Percentiles rank a stretch among this genome's conserved stretches.
These are phyloP conservation scores for Mayetiola destructor DNA, from an alignment of 2,888 invertebrate genomes.

Conservation along the genomic window DNA sequence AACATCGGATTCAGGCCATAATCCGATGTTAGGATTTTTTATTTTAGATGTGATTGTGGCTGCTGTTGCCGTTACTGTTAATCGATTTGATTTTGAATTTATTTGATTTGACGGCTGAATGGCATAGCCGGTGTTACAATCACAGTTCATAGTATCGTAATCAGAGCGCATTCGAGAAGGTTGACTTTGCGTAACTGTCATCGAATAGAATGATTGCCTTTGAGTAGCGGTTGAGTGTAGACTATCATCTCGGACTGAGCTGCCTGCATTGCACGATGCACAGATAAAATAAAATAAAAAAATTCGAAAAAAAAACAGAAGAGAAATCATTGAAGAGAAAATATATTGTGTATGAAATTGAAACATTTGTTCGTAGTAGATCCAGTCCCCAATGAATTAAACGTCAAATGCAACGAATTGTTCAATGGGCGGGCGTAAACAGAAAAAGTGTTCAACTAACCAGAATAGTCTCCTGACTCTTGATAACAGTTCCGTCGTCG, in stretches of 20 bases:
- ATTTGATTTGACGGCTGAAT: too few relatives aligned
- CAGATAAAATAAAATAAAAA: background rate
- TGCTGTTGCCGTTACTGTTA: background rate
- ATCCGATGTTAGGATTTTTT: too few relatives aligned
- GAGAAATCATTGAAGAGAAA: background rate
- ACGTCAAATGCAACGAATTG: background rate
- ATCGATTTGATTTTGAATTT: background rate
- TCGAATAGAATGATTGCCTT: constrained; percentile 15
- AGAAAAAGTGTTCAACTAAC: constrained; percentile 21
- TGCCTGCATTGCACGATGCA: constrained; percentile 24
- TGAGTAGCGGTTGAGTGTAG: constrained; percentile 23
- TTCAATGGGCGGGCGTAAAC: constrained; percentile 15
- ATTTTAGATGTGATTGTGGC: too few relatives aligned
- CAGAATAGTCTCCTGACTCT: constrained; percentile 36
- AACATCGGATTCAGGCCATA: background rate
- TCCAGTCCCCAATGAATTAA: background rate
- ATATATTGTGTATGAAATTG: background rate
- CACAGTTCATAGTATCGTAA: background rate
- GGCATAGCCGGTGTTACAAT: background rate
- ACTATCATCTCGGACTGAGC: constrained; percentile 29
- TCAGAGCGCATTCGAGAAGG: background rate
- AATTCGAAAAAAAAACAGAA: background rate
- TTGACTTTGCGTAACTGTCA: constrained; percentile 11
- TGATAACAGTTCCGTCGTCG: constrained; percentile 34
- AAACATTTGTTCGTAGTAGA: too few relatives aligned